Base-by-base conservation (phyloP, 2,797 vertebrate species). In the Serranus cabrilla region DNA sequence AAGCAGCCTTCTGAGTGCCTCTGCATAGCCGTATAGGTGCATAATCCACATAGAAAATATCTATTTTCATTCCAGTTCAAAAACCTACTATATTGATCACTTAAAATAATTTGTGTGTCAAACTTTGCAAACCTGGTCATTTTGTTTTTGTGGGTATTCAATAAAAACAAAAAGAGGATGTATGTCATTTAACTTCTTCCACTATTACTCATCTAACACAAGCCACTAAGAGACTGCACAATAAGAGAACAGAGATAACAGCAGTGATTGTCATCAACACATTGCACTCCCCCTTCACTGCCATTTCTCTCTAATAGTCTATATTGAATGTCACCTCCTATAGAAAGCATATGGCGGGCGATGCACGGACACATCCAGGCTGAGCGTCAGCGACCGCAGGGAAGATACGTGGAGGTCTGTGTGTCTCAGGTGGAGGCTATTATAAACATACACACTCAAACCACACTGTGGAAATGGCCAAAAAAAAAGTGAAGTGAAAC, bases 271-370 rank as follows among this genome's bases (percentile, higher is more conserved):
- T 57, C 58, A 18, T 51, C 18, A 14, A 2, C 27, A 13, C 21
- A 21, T 7, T 14, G 40, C 18, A 16, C 21, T 25, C 17, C 11
- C 27, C 14, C 47, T 34, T 25, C 16, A 9, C 16, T 45, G 23
- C 7, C 52, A 1, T 13, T 12, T 10, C 34, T 49, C 34, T 49
- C 17, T n/a, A 7, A 42, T 13, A 18, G n/a, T 7, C 49, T 21
- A 2, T 40, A 55, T 1, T 17, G 34, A 14, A 46, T n/a, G 58
- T 39, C 67, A 54, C 14, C 37, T 11, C 4, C 49, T 64, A n/a
- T 49, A 25, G 27, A 16, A 39, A 62, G 31, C 76, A 85, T 82
- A 83, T 77, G 80, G 71, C 72, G 69, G 51, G 6, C 61, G 77
- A 23, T 59, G 70, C 47, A 37, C 37, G 14, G 31, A 20, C 56